phyloP scores from a whole-genome alignment of 1,140 invertebrate species.

The Ladona fulva region DNA sequence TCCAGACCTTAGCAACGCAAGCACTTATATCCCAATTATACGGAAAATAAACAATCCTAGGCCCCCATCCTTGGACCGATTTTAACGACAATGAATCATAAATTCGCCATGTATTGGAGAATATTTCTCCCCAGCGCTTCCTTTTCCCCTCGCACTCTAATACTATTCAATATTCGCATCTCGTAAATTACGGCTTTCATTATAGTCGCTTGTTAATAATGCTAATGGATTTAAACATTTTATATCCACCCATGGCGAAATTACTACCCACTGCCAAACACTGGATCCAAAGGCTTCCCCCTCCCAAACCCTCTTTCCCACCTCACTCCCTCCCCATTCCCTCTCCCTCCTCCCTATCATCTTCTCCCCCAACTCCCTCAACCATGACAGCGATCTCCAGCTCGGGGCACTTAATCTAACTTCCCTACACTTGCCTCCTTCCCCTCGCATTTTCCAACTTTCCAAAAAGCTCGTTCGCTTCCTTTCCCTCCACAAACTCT shows the following conservation, averaged over 20 bases:
- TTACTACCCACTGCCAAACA: not conserved
- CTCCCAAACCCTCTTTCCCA: not conserved
- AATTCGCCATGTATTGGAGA: too few species aligned
- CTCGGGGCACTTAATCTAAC: not conserved
- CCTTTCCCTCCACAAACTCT: not conserved
- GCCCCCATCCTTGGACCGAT: too few species aligned
- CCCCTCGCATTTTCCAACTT: not conserved
- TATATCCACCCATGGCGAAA: not conserved
- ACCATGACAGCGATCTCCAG: not conserved
- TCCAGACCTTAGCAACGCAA: too few species aligned
- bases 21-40: too few species aligned
- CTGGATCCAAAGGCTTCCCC: too few species aligned
- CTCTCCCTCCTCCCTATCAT: not conserved
- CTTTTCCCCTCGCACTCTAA: not conserved
- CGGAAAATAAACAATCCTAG: too few species aligned
- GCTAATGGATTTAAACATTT: not conserved
- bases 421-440: not conserved
- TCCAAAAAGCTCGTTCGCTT: not conserved
- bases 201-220: not conserved
- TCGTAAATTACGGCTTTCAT: not conserved
- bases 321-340: not conserved
- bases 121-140: too few species aligned
- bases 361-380: not conserved
- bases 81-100: too few species aligned
- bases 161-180: not conserved